These are phyloP conservation scores for Enteromius unitaeniatus DNA, from an alignment of 2,797 vertebrate species.

Conservation along the genomic window DNA sequence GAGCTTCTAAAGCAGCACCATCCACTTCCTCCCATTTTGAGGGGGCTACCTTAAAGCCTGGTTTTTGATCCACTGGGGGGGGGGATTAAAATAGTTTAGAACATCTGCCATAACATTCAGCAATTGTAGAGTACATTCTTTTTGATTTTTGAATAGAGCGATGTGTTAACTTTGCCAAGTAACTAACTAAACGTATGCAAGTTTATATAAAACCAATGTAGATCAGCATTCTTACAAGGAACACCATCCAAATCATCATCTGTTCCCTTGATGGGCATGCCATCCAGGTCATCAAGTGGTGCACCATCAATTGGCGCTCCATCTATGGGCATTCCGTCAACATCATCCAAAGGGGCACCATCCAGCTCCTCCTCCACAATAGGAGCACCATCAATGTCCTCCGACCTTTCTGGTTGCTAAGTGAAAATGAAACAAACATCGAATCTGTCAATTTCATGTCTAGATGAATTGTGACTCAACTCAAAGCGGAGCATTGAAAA, in stretches of 20 bases:
- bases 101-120: not conserved
- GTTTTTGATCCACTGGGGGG: constrained; percentile 85
- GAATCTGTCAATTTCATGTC: not conserved
- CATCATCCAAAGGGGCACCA: constrained; percentile 87
- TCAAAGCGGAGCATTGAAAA: not conserved
- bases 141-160: too few species aligned
- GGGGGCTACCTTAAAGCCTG: constrained; percentile 95
- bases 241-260: constrained; percentile 97
- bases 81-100: too few species aligned
- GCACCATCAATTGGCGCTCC: constrained; percentile 87
- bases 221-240: constrained; percentile 83
- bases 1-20: constrained; percentile 89
- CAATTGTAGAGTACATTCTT: not conserved
- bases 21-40: constrained; percentile 99
- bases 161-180: not conserved
- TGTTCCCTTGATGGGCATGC: constrained; percentile 90
- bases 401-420: constrained; percentile 68
- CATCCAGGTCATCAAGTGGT: constrained; percentile 90
- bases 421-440: not conserved
- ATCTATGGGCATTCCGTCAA: constrained; percentile 93
- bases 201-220: not conserved
- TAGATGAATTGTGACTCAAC: not conserved
- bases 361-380: constrained; percentile 93
- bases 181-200: constrained; percentile 58
- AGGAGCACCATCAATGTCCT: constrained; percentile 95